These are phyloP conservation scores for Verasper variegatus DNA, from an alignment of 2,113 vertebrate species.

Conservation along the genomic window DNA sequence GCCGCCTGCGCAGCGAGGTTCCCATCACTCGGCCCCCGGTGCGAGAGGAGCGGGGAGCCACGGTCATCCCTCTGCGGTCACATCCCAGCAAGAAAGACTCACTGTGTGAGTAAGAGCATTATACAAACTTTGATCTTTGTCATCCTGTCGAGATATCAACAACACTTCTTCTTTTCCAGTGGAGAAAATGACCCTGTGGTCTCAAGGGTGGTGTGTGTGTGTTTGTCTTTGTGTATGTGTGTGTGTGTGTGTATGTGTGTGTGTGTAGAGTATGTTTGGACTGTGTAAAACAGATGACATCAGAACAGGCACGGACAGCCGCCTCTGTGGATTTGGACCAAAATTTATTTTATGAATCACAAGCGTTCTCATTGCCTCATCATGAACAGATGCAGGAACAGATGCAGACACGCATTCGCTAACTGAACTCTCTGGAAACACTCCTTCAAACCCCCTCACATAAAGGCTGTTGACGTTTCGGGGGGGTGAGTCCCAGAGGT, in stretches of 20 bases:
- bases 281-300: constrained; percentile 65
- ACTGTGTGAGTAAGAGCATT: constrained; percentile 23
- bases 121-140: constrained; percentile 65
- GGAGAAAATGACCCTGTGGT: constrained; percentile 62
- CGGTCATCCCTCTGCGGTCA: constrained; percentile 42
- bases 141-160: constrained; percentile 63
- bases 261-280: constrained; percentile 45
- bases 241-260: no score
- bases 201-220: constrained; percentile 13
- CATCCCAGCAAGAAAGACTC: constrained; percentile 11
- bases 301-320: constrained; percentile 60
- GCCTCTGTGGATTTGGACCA: constrained; percentile 47
- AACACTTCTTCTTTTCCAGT: constrained; percentile 29
- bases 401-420: constrained; percentile 25
- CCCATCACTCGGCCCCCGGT: constrained; percentile 33
- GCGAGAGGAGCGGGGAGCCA: constrained; percentile 1
- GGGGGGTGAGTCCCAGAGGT: neutral
- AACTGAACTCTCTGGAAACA: constrained; percentile 20
- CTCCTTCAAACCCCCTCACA: constrained; percentile 5
- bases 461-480: constrained; percentile 11
- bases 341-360: constrained; percentile 70
- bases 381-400: constrained; percentile 58
- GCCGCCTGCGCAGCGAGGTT: constrained; percentile 48
- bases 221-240: constrained; percentile 1
- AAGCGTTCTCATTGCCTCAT: constrained; percentile 58